phyloP scores from a whole-genome alignment of 2,113 vertebrate genomes.

The Erinaceus europaeus region DNA sequence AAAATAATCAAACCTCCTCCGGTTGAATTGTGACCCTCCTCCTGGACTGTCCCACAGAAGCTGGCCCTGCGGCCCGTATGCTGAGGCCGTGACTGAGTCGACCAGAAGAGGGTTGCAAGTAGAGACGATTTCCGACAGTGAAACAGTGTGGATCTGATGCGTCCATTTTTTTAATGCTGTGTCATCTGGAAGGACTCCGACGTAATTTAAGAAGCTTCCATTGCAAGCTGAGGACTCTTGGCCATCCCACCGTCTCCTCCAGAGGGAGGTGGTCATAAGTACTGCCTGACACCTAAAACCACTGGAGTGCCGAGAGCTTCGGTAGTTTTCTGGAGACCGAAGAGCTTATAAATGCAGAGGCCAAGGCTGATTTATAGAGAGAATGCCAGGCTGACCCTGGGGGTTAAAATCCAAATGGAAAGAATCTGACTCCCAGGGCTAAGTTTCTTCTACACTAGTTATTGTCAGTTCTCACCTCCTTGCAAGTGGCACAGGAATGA shows the following conservation, averaged over 20 bases:
- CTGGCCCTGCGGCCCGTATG: background rate
- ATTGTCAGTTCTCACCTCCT: background rate
- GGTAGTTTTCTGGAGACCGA: background rate
- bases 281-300: background rate
- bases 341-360: background rate
- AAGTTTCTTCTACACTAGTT: background rate
- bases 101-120: background rate
- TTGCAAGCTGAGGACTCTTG: background rate
- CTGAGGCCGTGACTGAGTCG: background rate
- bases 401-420: background rate
- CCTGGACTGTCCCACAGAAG: background rate
- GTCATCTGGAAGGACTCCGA: background rate
- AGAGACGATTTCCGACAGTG: background rate
- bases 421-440: background rate
- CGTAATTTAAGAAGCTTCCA: background rate
- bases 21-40: constrained; percentile 29
- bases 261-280: background rate
- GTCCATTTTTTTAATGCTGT: background rate
- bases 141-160: background rate
- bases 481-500: background rate
- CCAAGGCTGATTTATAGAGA: background rate
- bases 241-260: background rate
- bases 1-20: constrained; percentile 61
- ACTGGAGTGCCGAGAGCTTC: background rate
- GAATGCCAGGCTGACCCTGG: background rate